Evolutionary conservation across 2,797 vertebrate genomes (phyloP).

Genomic region (Craterocephalus amniculus): DNA sequence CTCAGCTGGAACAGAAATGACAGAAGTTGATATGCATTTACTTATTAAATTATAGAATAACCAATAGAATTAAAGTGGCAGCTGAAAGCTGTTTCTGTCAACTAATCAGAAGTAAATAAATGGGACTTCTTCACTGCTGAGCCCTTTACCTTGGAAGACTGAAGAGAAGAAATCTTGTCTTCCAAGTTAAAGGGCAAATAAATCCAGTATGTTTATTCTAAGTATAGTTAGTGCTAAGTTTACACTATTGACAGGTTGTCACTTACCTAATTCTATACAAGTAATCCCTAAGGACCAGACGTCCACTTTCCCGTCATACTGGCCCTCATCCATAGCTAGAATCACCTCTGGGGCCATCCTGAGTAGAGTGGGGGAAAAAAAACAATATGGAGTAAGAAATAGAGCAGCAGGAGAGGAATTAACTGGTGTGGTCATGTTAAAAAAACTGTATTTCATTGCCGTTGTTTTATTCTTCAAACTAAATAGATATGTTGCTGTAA

Average conservation of each 20-base stretch:
- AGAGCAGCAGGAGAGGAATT: too few species aligned
- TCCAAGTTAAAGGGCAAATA: neutral
- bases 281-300: constrained; percentile 99
- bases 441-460: neutral
- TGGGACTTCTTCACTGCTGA: neutral
- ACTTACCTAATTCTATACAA: constrained; percentile 97
- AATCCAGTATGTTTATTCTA: neutral
- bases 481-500: neutral
- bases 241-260: neutral
- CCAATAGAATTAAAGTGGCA: neutral
- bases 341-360: constrained; percentile 99
- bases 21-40: constrained; percentile 2
- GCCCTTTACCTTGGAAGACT: neutral
- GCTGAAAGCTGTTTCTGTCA: neutral
- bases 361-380: constrained; percentile 11
- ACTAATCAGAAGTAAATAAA: neutral
- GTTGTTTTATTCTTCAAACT: neutral
- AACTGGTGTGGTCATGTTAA: neutral
- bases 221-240: neutral
- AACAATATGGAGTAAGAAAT: neutral
- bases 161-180: neutral
- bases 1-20: constrained; percentile 86
- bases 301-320: constrained; percentile 98
- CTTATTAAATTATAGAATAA: neutral
- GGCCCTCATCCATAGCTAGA: constrained; percentile 99